Base-by-base conservation (phyloP, 92 coral and sea anemone genomes). In the Parazoanthus atlanticus region DNA sequence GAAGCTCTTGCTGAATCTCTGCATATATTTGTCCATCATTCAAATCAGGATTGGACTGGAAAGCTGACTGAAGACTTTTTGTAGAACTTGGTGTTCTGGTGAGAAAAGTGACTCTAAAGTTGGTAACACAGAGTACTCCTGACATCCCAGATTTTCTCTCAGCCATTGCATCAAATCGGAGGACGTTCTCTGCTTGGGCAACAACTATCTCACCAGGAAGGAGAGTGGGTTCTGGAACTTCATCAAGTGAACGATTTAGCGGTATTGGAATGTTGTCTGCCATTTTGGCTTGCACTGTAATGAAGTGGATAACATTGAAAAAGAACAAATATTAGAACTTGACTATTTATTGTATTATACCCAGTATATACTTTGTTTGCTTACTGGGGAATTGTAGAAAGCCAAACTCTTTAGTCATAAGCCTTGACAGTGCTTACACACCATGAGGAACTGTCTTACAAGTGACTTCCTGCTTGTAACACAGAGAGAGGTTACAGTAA, bases 151-250 rank as follows among this genome's bases (percentile, higher is more conserved):
- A 96, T 80, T 93, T 95, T 69, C 95, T 89, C 87, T 95, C 94
- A 54, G 97, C 96, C 99, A 97, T 97, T 15, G 99, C 96, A 69
- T 93, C 93, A 88, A 94, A 97, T 34, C 99, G 93, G 13, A 97
- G 93, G 36, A 97, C 99, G 61, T 97, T 94, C 31, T 89, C 81
- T n/a, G 98, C 97, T 36, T 90, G 86, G 9, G 98, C 98, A 79
- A 97, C 97, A 87, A 95, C 91, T 21, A 97, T 94, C 82, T 97
- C 99, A 5, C 99, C 99, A 9, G 99, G 98, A 65, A 97, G 91
- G n/a, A 92, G 92, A 30, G 89, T 85, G 28, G 97, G 96, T 79
- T 74, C 85, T 47, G 97, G 99, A 41, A 89, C 70, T 0, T 86
- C 89, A 61, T 95, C 95, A 2, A 26, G 64, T 84, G 16, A 33